Conservation (phyloP, 2,113 vertebrate genomes). For the Rhabdomys dilectus region DNA sequence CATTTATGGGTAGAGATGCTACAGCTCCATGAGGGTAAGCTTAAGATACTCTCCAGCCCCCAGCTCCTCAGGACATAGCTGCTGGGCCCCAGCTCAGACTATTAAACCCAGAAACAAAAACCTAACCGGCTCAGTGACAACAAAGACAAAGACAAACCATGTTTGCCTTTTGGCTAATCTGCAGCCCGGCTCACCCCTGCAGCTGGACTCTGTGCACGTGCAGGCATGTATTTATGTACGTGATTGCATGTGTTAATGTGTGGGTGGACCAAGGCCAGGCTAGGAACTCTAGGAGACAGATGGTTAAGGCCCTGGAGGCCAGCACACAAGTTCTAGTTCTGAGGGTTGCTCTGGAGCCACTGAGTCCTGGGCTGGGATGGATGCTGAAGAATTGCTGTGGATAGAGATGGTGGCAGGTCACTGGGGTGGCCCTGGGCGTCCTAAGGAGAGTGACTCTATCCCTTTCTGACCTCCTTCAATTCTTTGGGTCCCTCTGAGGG, state of each 20-base stretch:
- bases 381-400: not conserved
- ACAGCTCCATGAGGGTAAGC: not conserved
- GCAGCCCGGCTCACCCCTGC: not conserved
- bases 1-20: not conserved
- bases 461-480: not conserved
- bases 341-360: too few species aligned
- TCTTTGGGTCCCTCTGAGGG: not conserved
- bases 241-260: not conserved
- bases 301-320: not conserved
- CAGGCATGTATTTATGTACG: constrained; percentile 60
- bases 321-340: not conserved
- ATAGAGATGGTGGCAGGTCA: not conserved
- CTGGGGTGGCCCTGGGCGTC: not conserved
- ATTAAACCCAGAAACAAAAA: constrained; percentile 58
- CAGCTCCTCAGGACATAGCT: constrained; percentile 47
- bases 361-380: not conserved
- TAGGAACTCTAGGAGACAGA: constrained; percentile 15
- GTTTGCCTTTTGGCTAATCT: constrained; percentile 77
- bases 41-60: not conserved
- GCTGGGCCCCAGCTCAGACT: constrained; percentile 10
- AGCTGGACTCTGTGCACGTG: constrained; percentile 68
- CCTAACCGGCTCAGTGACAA: not conserved
- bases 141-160: constrained; percentile 64
- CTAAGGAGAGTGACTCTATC: not conserved
- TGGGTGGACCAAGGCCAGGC: not conserved